Base-by-base conservation (phyloP, 1,140 invertebrate genomes). In the Thaumatotibia leucotreta region DNA sequence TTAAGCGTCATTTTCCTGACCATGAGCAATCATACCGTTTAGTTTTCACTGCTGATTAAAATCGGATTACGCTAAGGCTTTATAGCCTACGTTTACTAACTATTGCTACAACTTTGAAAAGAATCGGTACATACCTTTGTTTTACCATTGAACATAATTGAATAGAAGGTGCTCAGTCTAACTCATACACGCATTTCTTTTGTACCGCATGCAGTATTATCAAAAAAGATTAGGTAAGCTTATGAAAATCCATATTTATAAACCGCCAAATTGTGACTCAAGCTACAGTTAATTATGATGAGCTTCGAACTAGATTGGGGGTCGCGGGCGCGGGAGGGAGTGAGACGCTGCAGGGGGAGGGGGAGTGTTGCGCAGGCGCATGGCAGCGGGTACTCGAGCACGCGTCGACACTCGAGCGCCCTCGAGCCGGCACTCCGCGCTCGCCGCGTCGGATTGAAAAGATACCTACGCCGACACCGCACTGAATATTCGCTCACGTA, bases 401-500 rank as follows among this genome's bases (percentile, higher is more conserved):
- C 88, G 88, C 86, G 86, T 84, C 78, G 80, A 79, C 76, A 75
- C 81, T 88, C 76, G 75, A 90, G 83, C 79, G 76, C 75, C 70
- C 86, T 88, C 77, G 67, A 84, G 74, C 74, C 75, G 76, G 79
- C 84, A 84, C 88, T 89, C 84, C 67, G 75, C 79, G 69, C 77
- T 77, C 83, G 82, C 86, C 88, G 81, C 85, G 80, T 87, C 85
- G 78, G 83, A 89, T 87, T 90, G 78, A 91, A 89, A 89, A 91
- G 86, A 91, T 90, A 89, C 86, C 86, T 87, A 86, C 80, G 73
- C 79, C 82, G 79, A 89, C 84, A 88, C 86, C 79, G 81, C 79
- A 77, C 82, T 88, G 86, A 89, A 89, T 89, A 88, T 90, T 90
- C 88, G 83, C 86, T 83, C 84, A 88, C 85, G 85, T 91, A 89